Evolutionary conservation across 2,113 vertebrate genomes (phyloP).

Genomic region (Ictalurus punctatus): DNA sequence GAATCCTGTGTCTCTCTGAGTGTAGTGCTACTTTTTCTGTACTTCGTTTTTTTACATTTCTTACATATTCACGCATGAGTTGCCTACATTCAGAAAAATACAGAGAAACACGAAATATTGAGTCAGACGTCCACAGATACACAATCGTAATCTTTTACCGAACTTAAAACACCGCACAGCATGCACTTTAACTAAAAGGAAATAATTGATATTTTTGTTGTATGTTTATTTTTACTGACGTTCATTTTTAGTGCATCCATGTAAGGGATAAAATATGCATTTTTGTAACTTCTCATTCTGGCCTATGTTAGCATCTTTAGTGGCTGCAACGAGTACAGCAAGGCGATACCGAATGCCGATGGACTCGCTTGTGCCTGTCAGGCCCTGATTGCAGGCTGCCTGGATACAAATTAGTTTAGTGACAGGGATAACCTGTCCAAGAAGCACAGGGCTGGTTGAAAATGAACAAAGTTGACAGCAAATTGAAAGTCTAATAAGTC

Average conservation of each 20-base stretch:
- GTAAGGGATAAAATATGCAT: neutral
- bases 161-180: neutral
- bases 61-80: neutral
- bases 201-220: neutral
- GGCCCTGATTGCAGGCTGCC: constrained; percentile 80
- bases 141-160: neutral
- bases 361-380: constrained; percentile 72
- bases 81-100: neutral
- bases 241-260: neutral
- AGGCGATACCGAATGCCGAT: constrained; percentile 40
- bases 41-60: neutral
- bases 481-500: constrained; percentile 94
- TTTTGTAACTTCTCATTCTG: constrained; percentile 35
- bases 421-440: constrained; percentile 88
- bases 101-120: neutral
- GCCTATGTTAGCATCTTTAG: constrained; percentile 35
- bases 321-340: constrained; percentile 36
- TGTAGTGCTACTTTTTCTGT: neutral
- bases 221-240: neutral
- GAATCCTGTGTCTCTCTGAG: neutral
- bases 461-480: constrained; percentile 94
- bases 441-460: constrained; percentile 85
- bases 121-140: neutral
- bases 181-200: neutral
- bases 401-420: constrained; percentile 94